phyloP scores from a whole-genome alignment of 1,140 invertebrate genomes.

The Babylonia areolata region DNA sequence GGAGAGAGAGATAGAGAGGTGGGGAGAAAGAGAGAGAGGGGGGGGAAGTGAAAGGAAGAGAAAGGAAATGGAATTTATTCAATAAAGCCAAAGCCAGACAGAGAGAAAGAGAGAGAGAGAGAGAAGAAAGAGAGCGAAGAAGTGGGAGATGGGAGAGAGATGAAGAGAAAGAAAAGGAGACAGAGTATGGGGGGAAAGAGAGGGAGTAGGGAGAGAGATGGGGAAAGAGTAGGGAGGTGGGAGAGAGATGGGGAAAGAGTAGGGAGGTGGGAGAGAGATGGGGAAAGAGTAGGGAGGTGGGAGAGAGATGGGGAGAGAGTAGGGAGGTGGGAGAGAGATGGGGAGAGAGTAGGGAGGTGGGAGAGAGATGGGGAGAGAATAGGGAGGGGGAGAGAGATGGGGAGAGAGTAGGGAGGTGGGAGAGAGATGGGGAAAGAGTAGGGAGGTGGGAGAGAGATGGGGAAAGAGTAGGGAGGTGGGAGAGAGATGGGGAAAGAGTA shows the following conservation, averaged over 20 bases:
- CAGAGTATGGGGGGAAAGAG: too few species aligned
- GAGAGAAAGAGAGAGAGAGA: too few species aligned
- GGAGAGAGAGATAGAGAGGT: not conserved
- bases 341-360: not conserved
- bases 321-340: not conserved
- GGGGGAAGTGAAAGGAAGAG: not conserved
- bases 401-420: not conserved
- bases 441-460: not conserved
- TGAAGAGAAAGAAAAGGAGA: too few species aligned
- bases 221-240: too few species aligned
- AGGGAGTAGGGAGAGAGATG: not conserved
- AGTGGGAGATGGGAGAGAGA: too few species aligned
- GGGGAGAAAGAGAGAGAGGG: not conserved
- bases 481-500: too few species aligned
- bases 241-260: not conserved
- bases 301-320: not conserved
- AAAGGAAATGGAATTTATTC: not conserved
- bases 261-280: not conserved
- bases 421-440: not conserved
- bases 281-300: not conserved
- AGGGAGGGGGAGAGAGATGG: not conserved
- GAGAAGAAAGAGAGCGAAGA: too few species aligned
- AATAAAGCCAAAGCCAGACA: too few species aligned
- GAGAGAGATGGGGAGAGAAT: not conserved
- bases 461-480: too few species aligned